A percentile compares a stretch with the other conserved stretches of the same genome.
Evolutionary conservation across 2,888 invertebrate genomes (phyloP).

Genomic region (Morinoia aosen): DNA sequence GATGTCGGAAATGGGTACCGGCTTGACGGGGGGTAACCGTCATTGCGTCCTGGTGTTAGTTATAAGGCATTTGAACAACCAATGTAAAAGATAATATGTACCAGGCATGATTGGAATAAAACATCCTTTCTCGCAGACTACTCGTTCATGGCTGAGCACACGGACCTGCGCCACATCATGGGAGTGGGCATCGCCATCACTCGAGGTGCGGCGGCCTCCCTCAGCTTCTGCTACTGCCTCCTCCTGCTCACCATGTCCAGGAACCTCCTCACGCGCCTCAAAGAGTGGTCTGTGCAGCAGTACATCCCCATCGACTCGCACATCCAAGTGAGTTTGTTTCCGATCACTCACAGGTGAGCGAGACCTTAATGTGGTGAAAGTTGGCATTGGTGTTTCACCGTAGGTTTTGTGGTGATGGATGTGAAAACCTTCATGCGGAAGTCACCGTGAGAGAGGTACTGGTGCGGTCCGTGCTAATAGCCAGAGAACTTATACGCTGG

Average conservation of each 20-base stretch:
- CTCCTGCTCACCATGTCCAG: constrained; percentile 92
- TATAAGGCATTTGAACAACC: too few relatives aligned
- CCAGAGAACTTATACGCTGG: too few relatives aligned
- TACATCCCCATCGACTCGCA: constrained; percentile 95
- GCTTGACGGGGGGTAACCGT: too few relatives aligned
- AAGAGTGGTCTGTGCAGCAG: constrained; percentile 93
- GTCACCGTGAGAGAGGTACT: too few relatives aligned
- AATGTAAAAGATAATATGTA: too few relatives aligned
- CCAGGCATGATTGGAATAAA: too few relatives aligned
- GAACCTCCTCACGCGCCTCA: constrained; percentile 91
- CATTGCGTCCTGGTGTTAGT: too few relatives aligned
- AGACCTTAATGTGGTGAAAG: background rate
- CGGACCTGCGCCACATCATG: constrained; percentile 95
- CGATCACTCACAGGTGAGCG: background rate
- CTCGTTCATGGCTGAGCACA: constrained; percentile 95
- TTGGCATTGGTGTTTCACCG: too few relatives aligned
- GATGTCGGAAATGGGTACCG: too few relatives aligned
- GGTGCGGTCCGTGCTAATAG: background rate
- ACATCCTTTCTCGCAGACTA: constrained; percentile 78
- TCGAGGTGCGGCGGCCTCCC: constrained; percentile 91
- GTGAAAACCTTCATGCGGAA: too few relatives aligned
- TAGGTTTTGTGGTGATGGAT: too few relatives aligned
- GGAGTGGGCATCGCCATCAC: constrained; percentile 97
- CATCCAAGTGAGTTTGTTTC: constrained; percentile 73
- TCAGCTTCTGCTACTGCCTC: constrained; percentile 94